Evolutionary conservation across 2,888 invertebrate species (phyloP).

Genomic region (Apodemia mormo): DNA sequence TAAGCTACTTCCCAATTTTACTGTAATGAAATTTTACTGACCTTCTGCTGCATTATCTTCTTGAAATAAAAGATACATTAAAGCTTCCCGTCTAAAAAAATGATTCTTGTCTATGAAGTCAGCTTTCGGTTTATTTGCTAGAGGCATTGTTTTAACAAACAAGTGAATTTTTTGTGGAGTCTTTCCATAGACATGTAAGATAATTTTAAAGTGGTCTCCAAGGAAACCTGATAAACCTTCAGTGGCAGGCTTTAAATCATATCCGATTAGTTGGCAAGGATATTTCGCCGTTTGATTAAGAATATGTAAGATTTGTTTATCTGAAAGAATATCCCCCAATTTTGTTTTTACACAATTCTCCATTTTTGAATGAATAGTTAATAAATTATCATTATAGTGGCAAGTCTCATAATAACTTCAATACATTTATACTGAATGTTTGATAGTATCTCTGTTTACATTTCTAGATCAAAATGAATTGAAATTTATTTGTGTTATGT

Average conservation of each 20-base stretch:
- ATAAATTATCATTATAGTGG: neutral
- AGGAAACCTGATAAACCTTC: conserved; percentile 20
- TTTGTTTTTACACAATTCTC: neutral
- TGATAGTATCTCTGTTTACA: neutral
- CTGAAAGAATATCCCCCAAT: conserved; percentile 19
- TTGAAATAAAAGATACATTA: conserved; percentile 20
- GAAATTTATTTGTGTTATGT: neutral
- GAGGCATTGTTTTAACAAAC: conserved; percentile 21
- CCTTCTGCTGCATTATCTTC: neutral
- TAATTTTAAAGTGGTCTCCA: conserved; percentile 22
- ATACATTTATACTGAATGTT: conserved; percentile 10
- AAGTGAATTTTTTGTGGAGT: conserved; percentile 14
- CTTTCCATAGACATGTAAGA: neutral
- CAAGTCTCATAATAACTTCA: neutral
- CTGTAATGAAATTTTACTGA: neutral
- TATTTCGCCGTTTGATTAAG: neutral
- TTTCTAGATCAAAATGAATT: neutral
- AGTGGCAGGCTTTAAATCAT: conserved; percentile 2
- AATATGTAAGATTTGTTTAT: conserved; percentile 8
- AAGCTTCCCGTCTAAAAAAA: conserved; percentile 20
- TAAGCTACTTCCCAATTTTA: too few species aligned
- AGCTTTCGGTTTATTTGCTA: conserved; percentile 10
- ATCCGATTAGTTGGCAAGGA: neutral
- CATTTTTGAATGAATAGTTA: neutral
- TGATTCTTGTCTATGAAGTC: conserved; percentile 16